These are phyloP conservation scores for Chondrosia reniformis DNA, from an alignment of 37 sponge, comb jelly and placozoan species.

Conservation along the genomic window DNA sequence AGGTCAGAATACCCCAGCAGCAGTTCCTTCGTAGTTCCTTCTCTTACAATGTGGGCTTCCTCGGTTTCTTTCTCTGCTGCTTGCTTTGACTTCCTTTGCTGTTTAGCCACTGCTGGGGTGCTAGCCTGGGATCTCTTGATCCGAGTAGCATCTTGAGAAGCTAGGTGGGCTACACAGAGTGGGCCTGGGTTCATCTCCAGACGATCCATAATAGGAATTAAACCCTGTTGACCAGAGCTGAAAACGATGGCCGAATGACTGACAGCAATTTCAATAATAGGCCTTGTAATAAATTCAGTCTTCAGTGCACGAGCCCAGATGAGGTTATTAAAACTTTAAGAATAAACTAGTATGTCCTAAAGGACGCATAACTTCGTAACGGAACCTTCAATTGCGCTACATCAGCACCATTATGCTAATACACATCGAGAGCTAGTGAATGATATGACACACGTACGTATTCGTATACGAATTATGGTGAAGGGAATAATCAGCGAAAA, in stretches of 20 bases:
- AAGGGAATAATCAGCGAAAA: too few relatives aligned
- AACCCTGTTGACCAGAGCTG: constrained; percentile 23
- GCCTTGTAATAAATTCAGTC: neutral
- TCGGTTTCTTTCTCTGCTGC: constrained; percentile 22
- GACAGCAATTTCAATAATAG: constrained; percentile 7
- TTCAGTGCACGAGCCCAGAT: constrained; percentile 5
- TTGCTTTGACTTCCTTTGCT: constrained; percentile 18
- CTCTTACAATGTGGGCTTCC: neutral
- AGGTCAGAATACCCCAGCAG: too few relatives aligned
- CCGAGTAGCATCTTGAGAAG: neutral
- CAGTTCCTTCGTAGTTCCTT: neutral
- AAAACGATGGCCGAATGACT: constrained; percentile 22
- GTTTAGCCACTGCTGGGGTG: neutral
- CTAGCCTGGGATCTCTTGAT: neutral
- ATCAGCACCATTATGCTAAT: too few relatives aligned
- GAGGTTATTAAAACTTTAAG: constrained; percentile 1
- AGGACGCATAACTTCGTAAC: neutral
- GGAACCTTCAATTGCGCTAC: too few relatives aligned
- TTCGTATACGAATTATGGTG: too few relatives aligned
- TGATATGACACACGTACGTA: too few relatives aligned
- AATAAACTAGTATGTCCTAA: neutral
- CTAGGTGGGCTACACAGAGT: constrained; percentile 11
- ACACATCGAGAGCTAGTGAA: too few relatives aligned
- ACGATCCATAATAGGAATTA: constrained; percentile 11
- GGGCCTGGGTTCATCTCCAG: constrained; percentile 5